Conservation (phyloP, 2,113 vertebrate species). For the Podilymbus podiceps region DNA sequence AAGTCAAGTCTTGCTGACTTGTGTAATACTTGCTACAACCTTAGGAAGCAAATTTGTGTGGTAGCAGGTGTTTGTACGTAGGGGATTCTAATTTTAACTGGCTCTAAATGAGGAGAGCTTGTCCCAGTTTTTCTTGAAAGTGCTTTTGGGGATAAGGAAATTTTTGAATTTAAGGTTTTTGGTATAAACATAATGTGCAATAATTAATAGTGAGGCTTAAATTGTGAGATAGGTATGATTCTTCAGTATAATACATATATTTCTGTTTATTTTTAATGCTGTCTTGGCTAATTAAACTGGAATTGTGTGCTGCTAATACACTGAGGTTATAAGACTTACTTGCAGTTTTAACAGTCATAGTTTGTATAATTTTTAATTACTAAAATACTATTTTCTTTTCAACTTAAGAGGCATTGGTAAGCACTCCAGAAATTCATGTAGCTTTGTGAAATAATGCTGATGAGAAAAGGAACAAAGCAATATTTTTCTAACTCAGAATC, state of each 20-base stretch:
- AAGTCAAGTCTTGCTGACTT: slow-evolving; percentile 13
- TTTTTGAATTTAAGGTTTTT: slow-evolving; percentile 4
- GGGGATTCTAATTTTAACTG: slow-evolving; percentile 57
- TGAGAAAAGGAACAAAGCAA: background rate
- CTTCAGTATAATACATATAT: background rate
- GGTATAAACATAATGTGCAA: background rate
- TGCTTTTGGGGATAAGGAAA: slow-evolving; percentile 6
- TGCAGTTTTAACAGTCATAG: background rate
- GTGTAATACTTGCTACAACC: background rate
- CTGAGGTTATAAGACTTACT: background rate
- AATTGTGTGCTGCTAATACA: background rate
- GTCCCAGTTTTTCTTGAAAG: slow-evolving; percentile 33
- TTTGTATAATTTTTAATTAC: background rate
- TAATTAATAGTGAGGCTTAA: background rate
- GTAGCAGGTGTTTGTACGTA: slow-evolving; percentile 27
- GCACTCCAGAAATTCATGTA: background rate
- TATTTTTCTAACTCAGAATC: background rate
- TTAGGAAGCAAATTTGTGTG: slow-evolving; percentile 24
- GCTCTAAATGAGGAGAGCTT: slow-evolving; percentile 25
- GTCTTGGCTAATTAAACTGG: background rate
- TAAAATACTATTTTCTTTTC: background rate
- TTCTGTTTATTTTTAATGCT: background rate
- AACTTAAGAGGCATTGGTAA: background rate
- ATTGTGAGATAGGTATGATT: background rate
- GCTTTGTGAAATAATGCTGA: background rate